Evolutionary conservation across 2,888 invertebrate genomes (phyloP), one percentile per base, ranked within the genome.

Genomic region (Sinodicranocentrus sp.): DNA sequence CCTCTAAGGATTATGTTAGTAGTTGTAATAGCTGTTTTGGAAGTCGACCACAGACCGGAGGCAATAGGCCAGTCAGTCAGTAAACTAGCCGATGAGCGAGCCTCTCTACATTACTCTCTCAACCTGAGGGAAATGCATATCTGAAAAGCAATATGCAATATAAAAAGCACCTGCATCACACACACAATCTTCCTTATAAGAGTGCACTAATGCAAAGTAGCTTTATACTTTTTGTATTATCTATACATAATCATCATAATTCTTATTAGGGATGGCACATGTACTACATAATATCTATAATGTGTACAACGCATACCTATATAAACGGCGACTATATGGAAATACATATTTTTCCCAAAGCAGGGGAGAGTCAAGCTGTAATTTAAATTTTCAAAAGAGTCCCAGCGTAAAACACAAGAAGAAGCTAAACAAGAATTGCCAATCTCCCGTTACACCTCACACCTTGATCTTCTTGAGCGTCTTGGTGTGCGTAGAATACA

Each of bases 1-100:
- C 44, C 17, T 44, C 23, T 8, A 3, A 25, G 28, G 54, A 65
- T 67, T 23, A 39, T 15, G 43, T 19, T 6, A 19, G n/a, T 48
- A 23, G 17, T 28, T 23, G 25, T 52, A n/a, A 52, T 43, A 2
- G 52, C 39, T 59, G 52, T 76, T 52, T 52, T 68, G 59, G 68
- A 77, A 68, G 77, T 77, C 77, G 68, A 77, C 68, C 67, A 77
- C 19, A 77, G 70, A 84, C 87, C 87, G 86, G 85, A 87, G 87
- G 87, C 87, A 87, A 83, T 87, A 87, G 87, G 87, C 76, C 87
- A 87, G 85, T 82, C 84, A 85, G 84, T 65, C 84, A 67, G 67
- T 65, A 68, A 75, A 23, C 26, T 54, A 75, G 43, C 26, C 59
- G 52, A 43, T 72, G 72, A 57, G 43, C 72, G 59, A 72, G 72